Evolutionary conservation across 2,113 vertebrate genomes (phyloP).

Genomic region (Bos taurus): ARS-UCD2.0 NC_037342.1:50994501-50995000

Average conservation of each 20-base stretch:
- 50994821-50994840: neutral
- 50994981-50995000: constrained; percentile 10
- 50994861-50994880: neutral
- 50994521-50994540: neutral
- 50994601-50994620: neutral
- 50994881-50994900: neutral
- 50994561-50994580: neutral
- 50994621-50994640: neutral
- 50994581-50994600: neutral
- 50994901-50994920: neutral
- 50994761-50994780: neutral
- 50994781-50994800: neutral
- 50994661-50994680: neutral
- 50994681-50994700: constrained; percentile 13
- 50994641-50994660: neutral
- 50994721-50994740: neutral
- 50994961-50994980: constrained; percentile 13
- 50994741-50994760: neutral
- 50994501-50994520: neutral
- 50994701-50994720: constrained; percentile 11
- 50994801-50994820: neutral
- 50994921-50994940: constrained; percentile 10
- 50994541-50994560: neutral
- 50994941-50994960: neutral
- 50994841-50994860: constrained; percentile 8